A percentile compares a stretch with the other conserved stretches of the same genome.
phyloP scores from a whole-genome alignment of 2,113 vertebrate species.

The Cyanoramphus novaezelandiae region DNA sequence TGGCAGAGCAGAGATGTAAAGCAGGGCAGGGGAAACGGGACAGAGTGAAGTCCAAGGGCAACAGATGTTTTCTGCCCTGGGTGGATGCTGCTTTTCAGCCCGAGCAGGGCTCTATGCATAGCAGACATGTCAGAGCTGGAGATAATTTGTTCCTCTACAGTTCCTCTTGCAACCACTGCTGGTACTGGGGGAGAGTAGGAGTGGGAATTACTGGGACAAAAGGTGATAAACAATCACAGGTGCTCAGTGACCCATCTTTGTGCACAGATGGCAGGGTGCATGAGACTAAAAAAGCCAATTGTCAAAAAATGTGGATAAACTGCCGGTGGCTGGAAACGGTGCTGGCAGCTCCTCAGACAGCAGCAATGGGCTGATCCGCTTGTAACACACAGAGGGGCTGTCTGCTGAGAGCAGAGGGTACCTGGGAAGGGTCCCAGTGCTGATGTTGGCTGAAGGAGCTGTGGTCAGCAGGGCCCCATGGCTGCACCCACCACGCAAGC shows the following conservation, averaged over 20 bases:
- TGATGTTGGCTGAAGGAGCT: background rate
- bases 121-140: background rate
- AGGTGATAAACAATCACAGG: background rate
- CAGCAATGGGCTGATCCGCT: accelerated
- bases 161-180: background rate
- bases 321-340: background rate
- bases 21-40: background rate
- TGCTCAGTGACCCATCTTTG: background rate
- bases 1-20: background rate
- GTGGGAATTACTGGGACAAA: background rate
- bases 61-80: background rate
- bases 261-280: accelerated
- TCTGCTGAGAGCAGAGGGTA: background rate
- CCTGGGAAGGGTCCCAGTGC: background rate
- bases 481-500: background rate
- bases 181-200: background rate
- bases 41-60: background rate
- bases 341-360: background rate
- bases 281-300: background rate
- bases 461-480: background rate
- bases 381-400: background rate
- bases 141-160: background rate
- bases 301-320: background rate
- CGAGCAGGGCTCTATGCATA: background rate
- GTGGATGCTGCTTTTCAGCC: background rate